A percentile compares a stretch with the other conserved stretches of the same genome.
phyloP scores from a whole-genome alignment of 53 echinoderm and acorn worm species.

The Crossaster papposus region DNA sequence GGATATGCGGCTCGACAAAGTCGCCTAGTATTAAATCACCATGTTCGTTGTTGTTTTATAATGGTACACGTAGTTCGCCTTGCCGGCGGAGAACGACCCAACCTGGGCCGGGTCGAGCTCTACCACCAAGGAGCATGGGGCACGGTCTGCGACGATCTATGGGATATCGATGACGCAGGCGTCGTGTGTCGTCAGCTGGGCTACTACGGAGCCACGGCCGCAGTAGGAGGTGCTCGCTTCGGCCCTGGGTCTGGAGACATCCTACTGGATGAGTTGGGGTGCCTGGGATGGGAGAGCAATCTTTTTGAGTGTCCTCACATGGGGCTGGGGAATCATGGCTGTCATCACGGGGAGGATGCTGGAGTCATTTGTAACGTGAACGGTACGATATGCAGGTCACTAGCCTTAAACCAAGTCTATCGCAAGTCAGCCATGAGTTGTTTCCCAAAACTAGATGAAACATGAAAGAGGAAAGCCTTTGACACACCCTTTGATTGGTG shows the following conservation, averaged over 20 bases:
- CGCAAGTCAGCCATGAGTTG: neutral
- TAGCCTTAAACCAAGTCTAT: neutral
- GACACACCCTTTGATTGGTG: too few species aligned
- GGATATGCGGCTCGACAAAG: too few species aligned
- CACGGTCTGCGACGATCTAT: slow-evolving; percentile 67
- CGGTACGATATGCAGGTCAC: neutral
- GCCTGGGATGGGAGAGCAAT: slow-evolving; percentile 53
- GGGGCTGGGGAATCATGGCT: slow-evolving; percentile 54
- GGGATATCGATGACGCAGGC: slow-evolving; percentile 66
- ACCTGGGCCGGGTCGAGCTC: slow-evolving; percentile 67
- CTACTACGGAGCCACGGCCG: slow-evolving; percentile 53
- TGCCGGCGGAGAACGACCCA: slow-evolving; percentile 17
- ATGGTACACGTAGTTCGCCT: slow-evolving; percentile 50
- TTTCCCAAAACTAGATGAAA: too few species aligned
- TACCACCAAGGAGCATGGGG: slow-evolving; percentile 60
- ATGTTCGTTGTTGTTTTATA: neutral
- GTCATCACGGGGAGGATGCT: slow-evolving; percentile 67
- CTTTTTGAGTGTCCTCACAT: slow-evolving; percentile 52
- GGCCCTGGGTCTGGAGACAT: slow-evolving; percentile 60
- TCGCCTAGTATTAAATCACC: too few species aligned
- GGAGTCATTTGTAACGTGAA: slow-evolving; percentile 62
- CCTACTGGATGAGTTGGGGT: slow-evolving; percentile 60
- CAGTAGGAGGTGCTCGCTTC: slow-evolving; percentile 21
- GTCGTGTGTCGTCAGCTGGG: slow-evolving; percentile 67
- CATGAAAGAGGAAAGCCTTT: too few species aligned